Base-by-base conservation (phyloP, 2,888 invertebrate genomes). In the Congeria kusceri region DNA sequence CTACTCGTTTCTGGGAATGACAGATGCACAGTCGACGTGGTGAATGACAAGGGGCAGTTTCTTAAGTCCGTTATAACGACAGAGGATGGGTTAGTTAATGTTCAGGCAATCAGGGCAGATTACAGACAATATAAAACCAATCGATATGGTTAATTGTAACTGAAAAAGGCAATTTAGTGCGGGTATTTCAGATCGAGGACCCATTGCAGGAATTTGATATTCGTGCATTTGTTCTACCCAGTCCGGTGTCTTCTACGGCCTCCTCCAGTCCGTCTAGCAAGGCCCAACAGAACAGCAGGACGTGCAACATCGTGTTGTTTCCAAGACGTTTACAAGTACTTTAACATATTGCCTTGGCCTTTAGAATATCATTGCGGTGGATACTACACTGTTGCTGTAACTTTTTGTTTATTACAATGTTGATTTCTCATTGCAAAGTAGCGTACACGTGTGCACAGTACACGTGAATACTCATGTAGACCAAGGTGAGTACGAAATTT, bases 21-120 rank as follows among this genome's bases (percentile, higher is more conserved):
- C 59, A 66, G 78, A 11, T 58, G 71, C 20, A 74, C 83, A 13
- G 72, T 83, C 1, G 83, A 80, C 28, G 27, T 83, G 11, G 28
- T 80, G 13, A 68, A 71, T 23, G 25, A 27, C n/a, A 67, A 44
- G 9, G 83, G 79, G 20, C 70, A 75, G 59, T 67, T 79, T 20
- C 18, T 83, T 15, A 83, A 83, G 46, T 80, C 83, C 2, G 46
- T 83, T 0, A 57, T 80, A 9, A 29, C 73, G 4, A n/a, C 28
- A 3, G 62, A 71, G 3, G 79, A 79, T 23, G 80, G 68, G 3
- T 39, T 83, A 15, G 53, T 67, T n/a, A 49, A 61, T 29, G 70
- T 71, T 1, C 46, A 53, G 29, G 74, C 63, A 2, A 13, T 77
- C 5, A 53, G 70, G 13, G 39, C 32, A 15, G 72, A 82, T 23